Evolutionary conservation across 2,888 invertebrate species (phyloP).

Genomic region (Capitulum mitella): DNA sequence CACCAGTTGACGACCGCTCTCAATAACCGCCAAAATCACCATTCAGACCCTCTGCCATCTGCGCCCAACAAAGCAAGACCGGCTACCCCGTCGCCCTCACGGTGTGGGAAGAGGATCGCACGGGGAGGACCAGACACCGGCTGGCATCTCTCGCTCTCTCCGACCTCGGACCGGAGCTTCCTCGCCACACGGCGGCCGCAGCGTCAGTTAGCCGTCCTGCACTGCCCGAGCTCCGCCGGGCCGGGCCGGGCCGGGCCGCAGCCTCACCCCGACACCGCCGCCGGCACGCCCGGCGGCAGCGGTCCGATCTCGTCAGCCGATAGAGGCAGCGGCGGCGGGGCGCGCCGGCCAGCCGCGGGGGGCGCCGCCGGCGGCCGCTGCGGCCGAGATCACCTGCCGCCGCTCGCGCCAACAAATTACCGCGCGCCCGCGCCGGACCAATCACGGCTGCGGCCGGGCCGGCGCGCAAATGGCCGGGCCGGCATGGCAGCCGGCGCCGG

Average conservation of each 20-base stretch:
- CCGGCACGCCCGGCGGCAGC: neutral
- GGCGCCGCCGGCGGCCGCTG: neutral
- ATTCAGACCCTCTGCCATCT: no score
- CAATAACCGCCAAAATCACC: no score
- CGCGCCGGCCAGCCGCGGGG: neutral
- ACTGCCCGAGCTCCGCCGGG: no score
- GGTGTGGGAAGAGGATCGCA: no score
- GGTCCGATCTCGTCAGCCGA: neutral
- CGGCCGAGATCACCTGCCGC: neutral
- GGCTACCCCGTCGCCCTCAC: no score
- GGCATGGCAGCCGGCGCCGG: neutral
- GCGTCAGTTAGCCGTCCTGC: no score
- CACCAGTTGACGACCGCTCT: no score
- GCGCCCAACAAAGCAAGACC: no score
- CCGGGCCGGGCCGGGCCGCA: neutral
- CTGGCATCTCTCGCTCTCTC: no score
- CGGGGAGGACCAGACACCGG: no score
- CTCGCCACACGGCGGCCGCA: no score
- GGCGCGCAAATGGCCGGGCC: slow-evolving; percentile 14
- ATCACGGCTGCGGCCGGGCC: neutral
- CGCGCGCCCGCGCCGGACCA: neutral
- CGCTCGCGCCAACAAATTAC: neutral
- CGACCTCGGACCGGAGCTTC: no score
- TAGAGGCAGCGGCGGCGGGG: neutral
- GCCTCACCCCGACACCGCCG: neutral